Evolutionary conservation across 1,140 invertebrate genomes (phyloP).

Genomic region (Platorchestia sp.): DNA sequence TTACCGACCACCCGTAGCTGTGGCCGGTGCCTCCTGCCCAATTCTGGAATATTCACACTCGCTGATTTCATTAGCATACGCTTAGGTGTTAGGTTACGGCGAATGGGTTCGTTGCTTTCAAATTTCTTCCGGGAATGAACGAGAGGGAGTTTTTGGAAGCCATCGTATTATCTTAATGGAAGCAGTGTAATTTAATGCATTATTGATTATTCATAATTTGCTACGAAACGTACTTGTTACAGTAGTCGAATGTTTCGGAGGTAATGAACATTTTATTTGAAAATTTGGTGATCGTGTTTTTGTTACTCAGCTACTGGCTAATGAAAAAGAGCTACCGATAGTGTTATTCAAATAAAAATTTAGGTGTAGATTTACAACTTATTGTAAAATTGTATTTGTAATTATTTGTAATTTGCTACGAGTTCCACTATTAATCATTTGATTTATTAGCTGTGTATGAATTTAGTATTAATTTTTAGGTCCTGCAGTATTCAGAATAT

Average conservation of each 20-base stretch:
- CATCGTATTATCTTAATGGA: too few species aligned
- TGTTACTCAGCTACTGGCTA: background rate
- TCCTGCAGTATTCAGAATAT: background rate
- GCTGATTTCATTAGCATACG: background rate
- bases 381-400: background rate
- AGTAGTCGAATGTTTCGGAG: background rate
- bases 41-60: background rate
- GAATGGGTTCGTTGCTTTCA: background rate
- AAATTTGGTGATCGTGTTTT: background rate
- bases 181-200: background rate
- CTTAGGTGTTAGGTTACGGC: background rate
- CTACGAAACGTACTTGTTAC: background rate
- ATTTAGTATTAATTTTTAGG: background rate
- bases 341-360: background rate
- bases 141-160: too few species aligned
- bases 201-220: background rate
- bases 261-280: background rate
- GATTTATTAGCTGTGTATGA: background rate
- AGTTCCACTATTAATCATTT: background rate
- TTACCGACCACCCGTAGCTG: background rate
- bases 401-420: background rate
- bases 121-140: background rate
- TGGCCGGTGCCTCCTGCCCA: too few species aligned
- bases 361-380: background rate
- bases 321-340: background rate